phyloP scores from a whole-genome alignment of 2,797 vertebrate genomes.

The Oreonectes daqikongensis region DNA sequence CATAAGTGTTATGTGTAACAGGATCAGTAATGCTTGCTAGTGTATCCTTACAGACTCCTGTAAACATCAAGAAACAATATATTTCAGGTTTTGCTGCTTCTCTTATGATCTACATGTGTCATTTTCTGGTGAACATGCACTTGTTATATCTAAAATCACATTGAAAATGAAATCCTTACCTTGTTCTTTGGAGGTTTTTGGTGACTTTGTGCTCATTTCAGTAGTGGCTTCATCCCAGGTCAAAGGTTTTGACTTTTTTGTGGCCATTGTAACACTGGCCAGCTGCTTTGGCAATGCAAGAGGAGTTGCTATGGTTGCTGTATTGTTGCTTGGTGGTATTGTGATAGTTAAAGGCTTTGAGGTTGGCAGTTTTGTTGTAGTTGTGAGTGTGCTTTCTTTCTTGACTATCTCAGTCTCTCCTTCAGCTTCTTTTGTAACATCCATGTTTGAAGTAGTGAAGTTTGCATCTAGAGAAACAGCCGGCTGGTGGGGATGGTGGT shows the following conservation, averaged over 20 bases:
- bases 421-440: slow-evolving; percentile 8
- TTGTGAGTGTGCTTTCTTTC: slow-evolving; percentile 36
- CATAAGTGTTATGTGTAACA: slow-evolving; percentile 84
- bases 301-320: slow-evolving; percentile 50
- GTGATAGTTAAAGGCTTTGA: slow-evolving; percentile 31
- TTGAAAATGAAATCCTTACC: slow-evolving; percentile 65
- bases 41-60: slow-evolving; percentile 91
- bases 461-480: background rate
- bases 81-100: background rate
- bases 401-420: slow-evolving; percentile 23
- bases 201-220: slow-evolving; percentile 61
- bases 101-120: background rate
- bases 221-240: slow-evolving; percentile 72
- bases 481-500: background rate
- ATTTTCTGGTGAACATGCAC: too few relatives aligned
- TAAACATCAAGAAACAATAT: background rate
- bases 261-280: slow-evolving; percentile 38
- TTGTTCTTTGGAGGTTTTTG: slow-evolving; percentile 64
- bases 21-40: slow-evolving; percentile 90
- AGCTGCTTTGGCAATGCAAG: slow-evolving; percentile 33
- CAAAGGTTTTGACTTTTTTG: slow-evolving; percentile 55
- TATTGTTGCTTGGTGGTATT: slow-evolving; percentile 36
- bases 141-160: too few relatives aligned
- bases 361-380: slow-evolving; percentile 19
- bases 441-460: background rate